Conservation (phyloP, 1,140 invertebrate species). For the Caenorhabditis inopinata region DNA sequence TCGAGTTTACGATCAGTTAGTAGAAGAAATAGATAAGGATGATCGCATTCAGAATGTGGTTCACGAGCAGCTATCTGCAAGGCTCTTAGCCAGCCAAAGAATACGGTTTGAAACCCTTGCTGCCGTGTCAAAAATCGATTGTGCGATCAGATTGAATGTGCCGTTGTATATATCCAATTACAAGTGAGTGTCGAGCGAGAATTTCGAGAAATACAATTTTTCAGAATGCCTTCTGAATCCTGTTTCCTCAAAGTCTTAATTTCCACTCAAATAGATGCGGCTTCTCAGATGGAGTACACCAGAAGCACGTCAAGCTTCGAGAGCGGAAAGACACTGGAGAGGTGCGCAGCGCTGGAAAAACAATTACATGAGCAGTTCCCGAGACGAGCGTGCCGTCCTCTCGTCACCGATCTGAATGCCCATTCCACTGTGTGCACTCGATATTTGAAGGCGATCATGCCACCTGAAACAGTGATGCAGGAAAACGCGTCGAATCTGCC, state of each 20-base stretch:
- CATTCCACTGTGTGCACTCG: not conserved
- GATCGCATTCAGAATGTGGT: not conserved
- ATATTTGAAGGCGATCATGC: not conserved
- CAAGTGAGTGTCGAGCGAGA: not conserved
- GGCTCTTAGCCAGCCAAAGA: not conserved
- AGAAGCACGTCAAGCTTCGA: not conserved
- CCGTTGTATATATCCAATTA: constrained; percentile 20
- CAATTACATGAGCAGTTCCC: not conserved
- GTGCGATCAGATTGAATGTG: not conserved
- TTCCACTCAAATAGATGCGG: constrained; percentile 5
- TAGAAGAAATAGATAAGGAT: not conserved
- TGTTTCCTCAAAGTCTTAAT: not conserved
- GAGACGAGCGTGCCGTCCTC: not conserved
- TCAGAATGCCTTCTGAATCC: not conserved
- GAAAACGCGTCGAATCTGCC: not conserved
- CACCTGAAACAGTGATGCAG: not conserved
- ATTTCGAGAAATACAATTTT: not conserved
- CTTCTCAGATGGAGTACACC: not conserved
- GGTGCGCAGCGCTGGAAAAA: not conserved
- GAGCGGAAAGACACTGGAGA: not conserved
- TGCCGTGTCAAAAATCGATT: not conserved
- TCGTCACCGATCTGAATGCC: not conserved
- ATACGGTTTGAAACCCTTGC: not conserved
- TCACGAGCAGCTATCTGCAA: not conserved
- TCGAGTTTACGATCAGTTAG: constrained; percentile 11